Percentiles rank a stretch among this genome's conserved stretches.
phyloP scores from a whole-genome alignment of 2,113 vertebrate genomes.

The Eleginops maclovinus region DNA sequence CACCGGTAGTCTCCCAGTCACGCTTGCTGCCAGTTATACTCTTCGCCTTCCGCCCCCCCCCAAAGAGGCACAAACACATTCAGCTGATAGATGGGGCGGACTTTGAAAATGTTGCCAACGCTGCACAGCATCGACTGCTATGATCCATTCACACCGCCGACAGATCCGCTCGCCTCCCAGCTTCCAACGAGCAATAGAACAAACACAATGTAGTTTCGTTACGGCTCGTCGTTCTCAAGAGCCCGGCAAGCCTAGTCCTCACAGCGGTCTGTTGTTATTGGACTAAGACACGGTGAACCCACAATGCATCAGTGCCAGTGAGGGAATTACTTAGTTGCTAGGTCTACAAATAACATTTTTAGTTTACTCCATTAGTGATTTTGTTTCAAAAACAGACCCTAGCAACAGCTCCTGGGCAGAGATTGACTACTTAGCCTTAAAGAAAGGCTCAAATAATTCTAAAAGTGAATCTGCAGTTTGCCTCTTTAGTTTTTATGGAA shows the following conservation, averaged over 20 bases:
- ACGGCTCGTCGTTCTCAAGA: conserved; percentile 39
- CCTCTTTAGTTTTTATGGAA: too few relatives aligned
- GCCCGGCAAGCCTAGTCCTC: neutral
- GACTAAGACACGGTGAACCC: conserved; percentile 19
- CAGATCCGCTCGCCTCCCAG: conserved; percentile 38
- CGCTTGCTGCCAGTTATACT: neutral
- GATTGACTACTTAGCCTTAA: too few relatives aligned
- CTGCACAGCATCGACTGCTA: conserved; percentile 39
- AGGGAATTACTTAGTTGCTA: neutral
- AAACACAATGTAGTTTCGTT: conserved; percentile 42
- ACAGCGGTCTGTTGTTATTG: conserved; percentile 25
- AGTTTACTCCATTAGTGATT: too few relatives aligned
- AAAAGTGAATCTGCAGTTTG: too few relatives aligned
- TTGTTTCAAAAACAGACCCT: too few relatives aligned
- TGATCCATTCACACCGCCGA: conserved; percentile 49
- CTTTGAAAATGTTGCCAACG: conserved; percentile 56
- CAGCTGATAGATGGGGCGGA: conserved; percentile 39
- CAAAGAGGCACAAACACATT: conserved; percentile 18
- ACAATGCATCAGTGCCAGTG: neutral
- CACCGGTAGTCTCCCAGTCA: conserved; percentile 12
- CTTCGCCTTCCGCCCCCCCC: conserved; percentile 2
- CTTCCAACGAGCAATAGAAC: conserved; percentile 49
- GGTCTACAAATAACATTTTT: neutral
- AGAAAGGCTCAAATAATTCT: too few relatives aligned
- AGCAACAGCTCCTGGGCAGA: too few relatives aligned